Evolutionary conservation across 2,113 vertebrate species (phyloP), one percentile per base, ranked within the genome.

Genomic region (Phrynosoma platyrhinos): DNA sequence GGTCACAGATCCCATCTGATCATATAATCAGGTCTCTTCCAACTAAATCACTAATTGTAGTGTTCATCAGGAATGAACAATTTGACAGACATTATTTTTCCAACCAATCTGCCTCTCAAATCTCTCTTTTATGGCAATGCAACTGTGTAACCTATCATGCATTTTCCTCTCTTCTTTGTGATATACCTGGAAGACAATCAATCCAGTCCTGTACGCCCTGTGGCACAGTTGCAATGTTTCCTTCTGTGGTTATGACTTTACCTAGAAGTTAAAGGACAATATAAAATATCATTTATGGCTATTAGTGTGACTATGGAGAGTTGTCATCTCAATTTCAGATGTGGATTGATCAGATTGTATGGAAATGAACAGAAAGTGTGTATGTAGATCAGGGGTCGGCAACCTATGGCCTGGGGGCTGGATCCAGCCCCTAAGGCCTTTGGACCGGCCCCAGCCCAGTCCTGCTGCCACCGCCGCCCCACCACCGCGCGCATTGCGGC

Each of bases 1-100:
- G 68, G 79, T 91, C 58, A 87, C 80, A 53, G 53, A 78, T 93
- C 93, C 40, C 82, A 93, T 16, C 82, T 25, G 83, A 90, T 93
- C 82, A 0, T 16, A 90, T 68, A 86, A 89, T 86, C 55, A 7
- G 89, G 69, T 23, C 89, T 75, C 79, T 77, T 52, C 1, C 47
- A 84, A 88, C 74, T 77, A 82, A 91, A 83, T 62, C 78, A 2
- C 32, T 0, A 40, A 90, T 58, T 62, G 0, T 42, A 76, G 88
- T 27, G 0, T 0, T 78, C 40, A 9, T 76, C 12, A 81, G 4
- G 0, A 40, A 13, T 30, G 2, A 8, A 2, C 9, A 30, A 0
- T 42, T 47, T 18, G 47, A 40, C 53, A 30, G 9, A 20, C 30
- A 23, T 40, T 53, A 55, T 30, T 88, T 2, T 25, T 62, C 1